Conservation (phyloP, 2,113 vertebrate genomes). For the Carettochelys insculpta region DNA sequence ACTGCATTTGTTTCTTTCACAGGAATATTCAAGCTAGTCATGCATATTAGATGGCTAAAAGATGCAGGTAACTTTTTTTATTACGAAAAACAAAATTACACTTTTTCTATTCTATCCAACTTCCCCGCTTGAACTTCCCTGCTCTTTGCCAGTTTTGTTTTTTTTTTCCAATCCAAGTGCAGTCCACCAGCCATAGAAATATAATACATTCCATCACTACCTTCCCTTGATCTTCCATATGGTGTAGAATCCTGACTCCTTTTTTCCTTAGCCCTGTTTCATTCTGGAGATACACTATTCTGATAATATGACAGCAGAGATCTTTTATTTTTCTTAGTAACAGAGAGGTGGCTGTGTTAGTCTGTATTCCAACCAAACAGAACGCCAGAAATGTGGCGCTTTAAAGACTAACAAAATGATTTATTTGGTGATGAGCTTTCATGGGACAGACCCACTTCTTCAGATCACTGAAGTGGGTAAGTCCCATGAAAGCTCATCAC, state of each 20-base stretch:
- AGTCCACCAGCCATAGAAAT: neutral
- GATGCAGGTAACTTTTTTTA: slow-evolving; percentile 75
- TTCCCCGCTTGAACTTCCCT: slow-evolving; percentile 15
- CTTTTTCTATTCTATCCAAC: neutral
- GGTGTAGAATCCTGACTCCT: neutral
- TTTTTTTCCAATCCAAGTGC: neutral
- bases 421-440: too few relatives aligned
- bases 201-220: neutral
- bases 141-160: neutral
- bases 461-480: too few relatives aligned
- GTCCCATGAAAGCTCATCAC: too few relatives aligned
- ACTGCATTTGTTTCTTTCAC: slow-evolving; percentile 45
- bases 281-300: slow-evolving; percentile 7
- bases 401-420: too few relatives aligned
- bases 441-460: too few relatives aligned
- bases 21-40: slow-evolving; percentile 75
- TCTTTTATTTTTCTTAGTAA: neutral
- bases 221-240: neutral
- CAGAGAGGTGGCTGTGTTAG: too few relatives aligned
- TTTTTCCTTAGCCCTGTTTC: neutral
- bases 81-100: neutral
- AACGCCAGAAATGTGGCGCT: too few relatives aligned
- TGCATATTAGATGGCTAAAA: slow-evolving; percentile 68
- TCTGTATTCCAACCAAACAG: too few relatives aligned
- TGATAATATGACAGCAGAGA: neutral